Conservation (phyloP, 1,140 invertebrate species). For the Chironomus striatipennis region DNA sequence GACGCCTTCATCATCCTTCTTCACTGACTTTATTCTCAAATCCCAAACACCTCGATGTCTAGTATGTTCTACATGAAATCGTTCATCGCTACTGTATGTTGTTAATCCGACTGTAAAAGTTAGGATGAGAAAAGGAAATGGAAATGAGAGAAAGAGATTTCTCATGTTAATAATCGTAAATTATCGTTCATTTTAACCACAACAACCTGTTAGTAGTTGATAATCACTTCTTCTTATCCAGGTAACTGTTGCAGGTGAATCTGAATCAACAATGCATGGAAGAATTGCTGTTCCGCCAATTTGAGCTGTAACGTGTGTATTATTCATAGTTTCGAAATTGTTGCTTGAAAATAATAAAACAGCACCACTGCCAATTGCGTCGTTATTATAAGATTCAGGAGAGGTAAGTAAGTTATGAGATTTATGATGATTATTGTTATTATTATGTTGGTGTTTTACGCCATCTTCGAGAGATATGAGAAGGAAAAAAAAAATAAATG, state of each 20-base stretch:
- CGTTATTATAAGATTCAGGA: neutral
- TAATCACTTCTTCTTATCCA: conserved; percentile 62
- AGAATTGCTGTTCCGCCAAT: conserved; percentile 52
- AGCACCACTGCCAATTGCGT: neutral
- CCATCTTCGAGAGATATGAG: neutral
- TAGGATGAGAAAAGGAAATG: neutral
- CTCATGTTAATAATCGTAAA: neutral
- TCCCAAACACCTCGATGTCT: conserved; percentile 62
- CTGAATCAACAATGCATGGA: conserved; percentile 46
- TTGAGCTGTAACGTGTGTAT: conserved; percentile 49
- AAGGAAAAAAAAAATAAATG: neutral
- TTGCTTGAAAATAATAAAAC: neutral
- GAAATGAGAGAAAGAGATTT: neutral
- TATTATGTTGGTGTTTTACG: neutral
- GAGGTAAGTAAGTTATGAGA: neutral
- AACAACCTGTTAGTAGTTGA: conserved; percentile 50
- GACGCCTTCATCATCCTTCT: conserved; percentile 56
- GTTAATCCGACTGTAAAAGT: conserved; percentile 48
- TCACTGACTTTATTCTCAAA: conserved; percentile 61
- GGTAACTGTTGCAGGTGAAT: conserved; percentile 43
- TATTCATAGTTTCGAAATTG: conserved; percentile 38
- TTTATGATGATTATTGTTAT: neutral
- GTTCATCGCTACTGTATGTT: conserved; percentile 61
- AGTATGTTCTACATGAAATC: conserved; percentile 68
- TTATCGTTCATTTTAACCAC: neutral